Evolutionary conservation across 2,888 invertebrate species (phyloP).

Genomic region (Salticus scenicus): DNA sequence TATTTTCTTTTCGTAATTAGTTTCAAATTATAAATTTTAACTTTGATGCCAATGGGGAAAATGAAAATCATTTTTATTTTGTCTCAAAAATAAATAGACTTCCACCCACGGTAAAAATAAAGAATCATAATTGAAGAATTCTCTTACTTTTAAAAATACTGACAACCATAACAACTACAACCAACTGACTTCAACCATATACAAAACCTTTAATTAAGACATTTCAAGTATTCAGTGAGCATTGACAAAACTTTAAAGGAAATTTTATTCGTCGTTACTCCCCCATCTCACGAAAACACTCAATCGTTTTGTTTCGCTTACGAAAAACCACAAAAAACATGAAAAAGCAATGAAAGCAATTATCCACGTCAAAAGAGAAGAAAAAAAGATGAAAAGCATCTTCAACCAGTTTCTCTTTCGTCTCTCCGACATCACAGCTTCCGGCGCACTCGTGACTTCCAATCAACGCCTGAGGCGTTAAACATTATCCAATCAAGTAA

Average conservation of each 20-base stretch:
- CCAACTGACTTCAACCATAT: too few relatives aligned
- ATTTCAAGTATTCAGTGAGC: not conserved
- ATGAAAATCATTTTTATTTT: too few relatives aligned
- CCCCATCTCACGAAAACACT: not conserved
- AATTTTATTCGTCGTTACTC: not conserved
- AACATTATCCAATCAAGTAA: constrained; percentile 29
- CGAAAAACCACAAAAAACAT: constrained; percentile 2
- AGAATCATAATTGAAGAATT: too few relatives aligned
- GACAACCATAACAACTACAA: too few relatives aligned
- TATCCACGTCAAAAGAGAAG: constrained; percentile 16
- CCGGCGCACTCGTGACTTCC: constrained; percentile 64
- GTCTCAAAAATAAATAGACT: too few relatives aligned
- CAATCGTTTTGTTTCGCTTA: constrained; percentile 9
- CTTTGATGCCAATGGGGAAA: too few relatives aligned
- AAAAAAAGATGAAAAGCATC: constrained; percentile 23
- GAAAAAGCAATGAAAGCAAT: not conserved
- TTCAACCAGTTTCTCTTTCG: constrained; percentile 36
- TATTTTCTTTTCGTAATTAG: too few relatives aligned
- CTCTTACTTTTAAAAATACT: too few relatives aligned
- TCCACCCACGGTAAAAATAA: too few relatives aligned
- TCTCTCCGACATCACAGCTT: constrained; percentile 58
- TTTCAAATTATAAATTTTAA: too few relatives aligned
- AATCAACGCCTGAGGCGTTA: constrained; percentile 63
- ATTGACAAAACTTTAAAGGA: not conserved
- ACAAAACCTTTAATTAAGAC: not conserved